A percentile compares a stretch with the other conserved stretches of the same genome.
Conservation (phyloP, 2,888 invertebrate genomes). For the Drosophila nigritarsus region DNA sequence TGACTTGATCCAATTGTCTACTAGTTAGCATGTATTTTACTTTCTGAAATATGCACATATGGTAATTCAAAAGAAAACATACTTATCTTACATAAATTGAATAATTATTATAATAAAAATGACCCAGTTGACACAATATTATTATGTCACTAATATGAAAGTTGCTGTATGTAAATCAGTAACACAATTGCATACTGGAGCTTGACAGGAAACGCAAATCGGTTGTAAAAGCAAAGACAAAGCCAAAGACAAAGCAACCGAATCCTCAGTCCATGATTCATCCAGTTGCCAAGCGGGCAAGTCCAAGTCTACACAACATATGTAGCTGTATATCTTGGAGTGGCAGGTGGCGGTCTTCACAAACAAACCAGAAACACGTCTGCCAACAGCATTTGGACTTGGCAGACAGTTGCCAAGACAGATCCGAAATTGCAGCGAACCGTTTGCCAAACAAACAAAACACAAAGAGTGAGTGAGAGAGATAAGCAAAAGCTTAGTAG, state of each 20-base stretch:
- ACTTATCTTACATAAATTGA: neutral
- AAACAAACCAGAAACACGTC: conserved; percentile 46
- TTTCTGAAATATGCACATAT: neutral
- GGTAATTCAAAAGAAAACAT: neutral
- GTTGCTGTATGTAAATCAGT: conserved; percentile 37
- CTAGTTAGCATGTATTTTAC: neutral
- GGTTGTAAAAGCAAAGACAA: conserved; percentile 26
- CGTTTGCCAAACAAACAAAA: conserved; percentile 20
- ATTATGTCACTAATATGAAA: conserved; percentile 10
- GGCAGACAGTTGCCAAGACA: conserved; percentile 47
- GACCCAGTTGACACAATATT: neutral
- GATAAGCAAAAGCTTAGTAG: conserved; percentile 81
- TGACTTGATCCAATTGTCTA: neutral
- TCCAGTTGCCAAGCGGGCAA: conserved; percentile 36
- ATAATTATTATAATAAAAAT: neutral
- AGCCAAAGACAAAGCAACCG: conserved; percentile 31
- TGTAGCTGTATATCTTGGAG: conserved; percentile 24
- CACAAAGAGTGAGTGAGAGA: conserved; percentile 53
- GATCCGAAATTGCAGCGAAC: conserved; percentile 65
- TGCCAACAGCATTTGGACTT: conserved; percentile 22
- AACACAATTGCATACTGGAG: conserved; percentile 74
- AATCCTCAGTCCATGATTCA: conserved; percentile 56
- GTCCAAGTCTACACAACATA: conserved; percentile 34
- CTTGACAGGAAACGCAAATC: conserved; percentile 69
- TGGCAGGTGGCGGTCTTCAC: conserved; percentile 53